phyloP scores from a whole-genome alignment of 2,888 invertebrate species.

The Sialis lutaria region DNA sequence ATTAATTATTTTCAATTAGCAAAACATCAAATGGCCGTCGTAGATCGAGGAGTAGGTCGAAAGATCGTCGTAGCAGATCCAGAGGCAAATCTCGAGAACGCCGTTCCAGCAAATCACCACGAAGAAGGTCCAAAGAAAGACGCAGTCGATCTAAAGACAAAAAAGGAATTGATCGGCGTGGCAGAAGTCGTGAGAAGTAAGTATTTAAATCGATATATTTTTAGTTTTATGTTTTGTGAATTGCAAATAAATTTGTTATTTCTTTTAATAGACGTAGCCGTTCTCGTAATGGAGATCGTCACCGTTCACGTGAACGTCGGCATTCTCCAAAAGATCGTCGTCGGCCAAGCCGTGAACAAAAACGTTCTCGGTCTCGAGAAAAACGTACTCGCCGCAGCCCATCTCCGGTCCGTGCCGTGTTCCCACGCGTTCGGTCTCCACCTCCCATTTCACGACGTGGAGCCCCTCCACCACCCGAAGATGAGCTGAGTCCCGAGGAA shows the following conservation, averaged over 20 bases:
- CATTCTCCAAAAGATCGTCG: constrained; percentile 10
- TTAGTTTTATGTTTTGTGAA: background rate
- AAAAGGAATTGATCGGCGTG: constrained; percentile 8
- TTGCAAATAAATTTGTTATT: background rate
- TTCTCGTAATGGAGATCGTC: constrained; percentile 12
- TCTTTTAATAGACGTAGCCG: constrained; percentile 18
- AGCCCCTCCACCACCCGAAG: constrained; percentile 37
- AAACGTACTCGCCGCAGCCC: constrained; percentile 12
- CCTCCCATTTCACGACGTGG: constrained; percentile 29
- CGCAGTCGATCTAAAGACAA: constrained; percentile 16
- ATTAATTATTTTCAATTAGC: constrained; percentile 4
- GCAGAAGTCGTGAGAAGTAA: constrained; percentile 8
- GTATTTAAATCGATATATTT: background rate
- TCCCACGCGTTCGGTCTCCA: constrained; percentile 21
- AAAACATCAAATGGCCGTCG: constrained; percentile 2
- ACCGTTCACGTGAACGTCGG: constrained; percentile 12
- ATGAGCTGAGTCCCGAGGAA: constrained; percentile 87
- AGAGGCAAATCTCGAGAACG: constrained; percentile 4
- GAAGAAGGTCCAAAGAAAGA: constrained; percentile 10
- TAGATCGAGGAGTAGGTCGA: constrained; percentile 2
- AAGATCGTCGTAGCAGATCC: constrained; percentile 3
- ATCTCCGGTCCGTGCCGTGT: constrained; percentile 17
- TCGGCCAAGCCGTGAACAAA: constrained; percentile 11
- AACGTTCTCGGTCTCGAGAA: constrained; percentile 11
- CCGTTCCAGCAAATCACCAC: constrained; percentile 8